Conservation (phyloP, 2,113 vertebrate genomes). For the Columba janthina region DNA sequence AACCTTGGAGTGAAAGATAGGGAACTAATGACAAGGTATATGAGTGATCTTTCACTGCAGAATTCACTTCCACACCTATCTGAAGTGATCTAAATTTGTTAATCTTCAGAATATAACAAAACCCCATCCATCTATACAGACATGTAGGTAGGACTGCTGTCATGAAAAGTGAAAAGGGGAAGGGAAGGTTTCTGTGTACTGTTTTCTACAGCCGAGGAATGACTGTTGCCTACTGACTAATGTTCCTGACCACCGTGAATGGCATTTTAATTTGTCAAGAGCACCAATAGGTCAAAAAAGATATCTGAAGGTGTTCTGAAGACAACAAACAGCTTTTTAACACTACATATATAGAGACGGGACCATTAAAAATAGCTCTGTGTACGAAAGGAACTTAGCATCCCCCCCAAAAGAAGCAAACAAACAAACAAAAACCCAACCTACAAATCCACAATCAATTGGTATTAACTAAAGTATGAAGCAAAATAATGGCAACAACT, state of each 20-base stretch:
- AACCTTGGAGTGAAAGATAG: slow-evolving; percentile 17
- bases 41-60: neutral
- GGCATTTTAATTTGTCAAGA: slow-evolving; percentile 66
- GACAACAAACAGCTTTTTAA: neutral
- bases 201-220: neutral
- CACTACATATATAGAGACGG: neutral
- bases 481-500: neutral
- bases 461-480: neutral
- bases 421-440: neutral
- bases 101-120: slow-evolving; percentile 31
- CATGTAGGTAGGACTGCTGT: neutral
- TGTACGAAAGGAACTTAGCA: neutral
- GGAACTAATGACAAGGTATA: slow-evolving; percentile 44
- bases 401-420: accelerated
- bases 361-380: neutral
- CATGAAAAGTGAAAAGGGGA: slow-evolving; percentile 5
- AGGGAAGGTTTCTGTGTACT: neutral
- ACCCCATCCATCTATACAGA: neutral
- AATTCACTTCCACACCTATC: slow-evolving; percentile 37
- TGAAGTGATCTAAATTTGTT: slow-evolving; percentile 46
- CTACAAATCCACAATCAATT: neutral
- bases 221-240: slow-evolving; percentile 38
- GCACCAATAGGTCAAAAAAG: slow-evolving; percentile 57
- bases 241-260: slow-evolving; percentile 26
- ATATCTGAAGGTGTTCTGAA: slow-evolving; percentile 54